phyloP scores from a whole-genome alignment of 2,888 invertebrate genomes.

The Helobdella robusta region DNA sequence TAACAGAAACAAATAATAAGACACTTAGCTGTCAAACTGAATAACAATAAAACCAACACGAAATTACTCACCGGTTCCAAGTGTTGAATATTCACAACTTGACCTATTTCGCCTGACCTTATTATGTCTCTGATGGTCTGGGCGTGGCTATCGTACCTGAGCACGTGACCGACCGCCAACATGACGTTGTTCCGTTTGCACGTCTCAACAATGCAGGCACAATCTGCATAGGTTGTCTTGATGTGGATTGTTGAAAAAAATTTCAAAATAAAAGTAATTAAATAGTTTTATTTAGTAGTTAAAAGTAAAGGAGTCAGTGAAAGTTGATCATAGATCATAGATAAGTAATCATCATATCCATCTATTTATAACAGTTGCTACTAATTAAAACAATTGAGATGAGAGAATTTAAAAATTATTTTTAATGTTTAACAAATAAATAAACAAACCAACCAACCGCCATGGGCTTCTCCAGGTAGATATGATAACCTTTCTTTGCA shows the following conservation, averaged over 20 bases:
- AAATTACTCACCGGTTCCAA: constrained; percentile 46
- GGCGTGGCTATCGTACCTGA: constrained; percentile 48
- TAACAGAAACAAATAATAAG: neutral
- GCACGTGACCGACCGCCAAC: constrained; percentile 51
- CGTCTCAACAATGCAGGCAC: constrained; percentile 46
- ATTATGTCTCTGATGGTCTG: constrained; percentile 47
- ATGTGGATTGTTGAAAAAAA: neutral
- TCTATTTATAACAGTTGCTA: no score
- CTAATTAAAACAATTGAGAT: neutral
- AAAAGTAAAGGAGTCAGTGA: no score
- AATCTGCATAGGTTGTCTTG: constrained; percentile 49
- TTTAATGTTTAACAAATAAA: neutral
- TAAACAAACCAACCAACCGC: constrained; percentile 41
- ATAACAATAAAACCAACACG: neutral
- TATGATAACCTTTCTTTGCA: constrained; percentile 50
- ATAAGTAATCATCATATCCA: no score
- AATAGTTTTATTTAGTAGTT: neutral
- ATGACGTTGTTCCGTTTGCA: constrained; percentile 45
- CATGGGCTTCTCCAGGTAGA: constrained; percentile 52
- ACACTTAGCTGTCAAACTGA: neutral
- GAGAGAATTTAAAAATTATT: neutral
- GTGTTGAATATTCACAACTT: constrained; percentile 51
- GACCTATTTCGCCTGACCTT: constrained; percentile 48
- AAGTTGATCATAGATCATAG: no score
- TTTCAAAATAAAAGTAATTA: neutral